Evolutionary conservation across 2,888 invertebrate species (phyloP).

Genomic region (Cosmia pyralina): DNA sequence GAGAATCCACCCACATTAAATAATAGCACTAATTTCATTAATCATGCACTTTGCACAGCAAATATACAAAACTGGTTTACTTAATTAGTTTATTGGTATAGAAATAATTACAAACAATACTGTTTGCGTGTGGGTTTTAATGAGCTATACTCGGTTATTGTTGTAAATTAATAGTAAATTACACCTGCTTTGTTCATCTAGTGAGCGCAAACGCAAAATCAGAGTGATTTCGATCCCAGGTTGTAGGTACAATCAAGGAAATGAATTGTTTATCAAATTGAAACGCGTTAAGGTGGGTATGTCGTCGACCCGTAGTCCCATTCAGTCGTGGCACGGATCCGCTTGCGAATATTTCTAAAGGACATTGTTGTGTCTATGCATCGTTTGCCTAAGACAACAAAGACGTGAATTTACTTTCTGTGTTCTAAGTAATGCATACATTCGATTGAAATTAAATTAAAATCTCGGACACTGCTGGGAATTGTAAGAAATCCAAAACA

Average conservation of each 20-base stretch:
- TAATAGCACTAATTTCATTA: conserved; percentile 21
- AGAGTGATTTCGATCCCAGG: not conserved
- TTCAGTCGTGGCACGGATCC: no score
- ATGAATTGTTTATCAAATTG: no score
- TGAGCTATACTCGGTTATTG: conserved; percentile 10
- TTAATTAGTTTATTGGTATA: conserved; percentile 27
- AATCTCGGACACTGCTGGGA: no score
- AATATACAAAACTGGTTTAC: conserved; percentile 24
- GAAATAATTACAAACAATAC: conserved; percentile 20
- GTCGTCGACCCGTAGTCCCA: no score
- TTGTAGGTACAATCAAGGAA: not conserved
- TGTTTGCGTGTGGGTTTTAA: conserved; percentile 25
- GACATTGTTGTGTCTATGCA: no score
- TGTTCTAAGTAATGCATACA: no score
- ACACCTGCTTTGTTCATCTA: not conserved
- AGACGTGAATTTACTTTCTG: no score
- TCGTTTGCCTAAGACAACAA: no score
- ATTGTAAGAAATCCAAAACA: no score
- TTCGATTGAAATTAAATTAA: no score
- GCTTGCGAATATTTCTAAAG: no score
- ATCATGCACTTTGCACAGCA: conserved; percentile 18
- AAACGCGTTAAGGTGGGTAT: no score
- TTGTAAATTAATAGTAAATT: conserved; percentile 5
- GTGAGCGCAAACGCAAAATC: not conserved
- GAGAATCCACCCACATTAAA: not conserved